A percentile compares a stretch with the other conserved stretches of the same genome.
Evolutionary conservation across 2,888 invertebrate genomes (phyloP).

Genomic region (Theretra japonica): DNA sequence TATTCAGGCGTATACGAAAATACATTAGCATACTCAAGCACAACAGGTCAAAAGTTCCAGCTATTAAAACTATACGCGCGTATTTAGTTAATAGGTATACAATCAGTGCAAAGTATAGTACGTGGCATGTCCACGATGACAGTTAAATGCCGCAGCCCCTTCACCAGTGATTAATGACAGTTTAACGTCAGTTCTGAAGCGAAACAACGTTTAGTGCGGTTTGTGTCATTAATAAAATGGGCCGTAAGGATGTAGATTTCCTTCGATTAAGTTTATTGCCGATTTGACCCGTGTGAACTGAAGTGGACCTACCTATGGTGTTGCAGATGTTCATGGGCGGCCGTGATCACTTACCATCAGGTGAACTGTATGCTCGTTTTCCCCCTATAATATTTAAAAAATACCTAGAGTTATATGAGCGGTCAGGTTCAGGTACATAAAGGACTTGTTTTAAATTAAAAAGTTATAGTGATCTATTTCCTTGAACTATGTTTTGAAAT

Average conservation of each 20-base stretch:
- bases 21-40: not conserved
- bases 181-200: constrained; percentile 16
- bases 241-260: constrained; percentile 4
- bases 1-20: not conserved
- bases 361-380: too few relatives aligned
- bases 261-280: not conserved
- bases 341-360: too few relatives aligned
- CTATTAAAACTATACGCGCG: not conserved
- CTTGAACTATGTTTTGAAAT: too few relatives aligned
- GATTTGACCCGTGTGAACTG: constrained; percentile 1
- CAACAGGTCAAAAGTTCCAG: not conserved
- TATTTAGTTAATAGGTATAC: not conserved
- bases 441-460: too few relatives aligned
- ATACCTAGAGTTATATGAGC: not conserved
- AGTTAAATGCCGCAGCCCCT: constrained; percentile 12
- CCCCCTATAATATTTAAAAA: too few relatives aligned
- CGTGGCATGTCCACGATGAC: constrained; percentile 6
- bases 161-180: constrained; percentile 15
- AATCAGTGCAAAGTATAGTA: not conserved
- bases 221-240: constrained; percentile 12
- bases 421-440: not conserved
- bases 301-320: too few relatives aligned
- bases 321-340: too few relatives aligned
- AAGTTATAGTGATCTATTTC: too few relatives aligned
- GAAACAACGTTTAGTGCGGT: constrained; percentile 14